phyloP scores from a whole-genome alignment of 2,113 vertebrate genomes.

The Theristicus caerulescens region DNA sequence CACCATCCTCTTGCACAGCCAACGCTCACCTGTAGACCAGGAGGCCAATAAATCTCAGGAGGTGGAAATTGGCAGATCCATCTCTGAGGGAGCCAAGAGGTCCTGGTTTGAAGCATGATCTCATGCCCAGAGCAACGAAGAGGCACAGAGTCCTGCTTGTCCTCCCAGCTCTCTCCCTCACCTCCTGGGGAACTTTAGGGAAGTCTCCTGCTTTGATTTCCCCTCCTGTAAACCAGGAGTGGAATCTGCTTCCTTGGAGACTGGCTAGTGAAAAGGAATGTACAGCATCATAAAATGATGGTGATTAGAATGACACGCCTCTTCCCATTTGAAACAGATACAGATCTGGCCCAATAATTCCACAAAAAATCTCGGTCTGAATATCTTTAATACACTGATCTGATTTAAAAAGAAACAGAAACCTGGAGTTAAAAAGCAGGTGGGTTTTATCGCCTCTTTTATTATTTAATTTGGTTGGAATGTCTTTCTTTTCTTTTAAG shows the following conservation, averaged over 20 bases:
- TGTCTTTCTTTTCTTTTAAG: slow-evolving; percentile 7
- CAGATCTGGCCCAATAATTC: not conserved
- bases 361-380: not conserved
- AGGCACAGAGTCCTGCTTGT: not conserved
- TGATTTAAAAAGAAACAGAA: slow-evolving; percentile 42
- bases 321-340: not conserved
- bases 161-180: not conserved
- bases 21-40: not conserved
- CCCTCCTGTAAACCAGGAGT: not conserved
- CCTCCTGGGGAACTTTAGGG: not conserved
- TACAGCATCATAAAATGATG: not conserved
- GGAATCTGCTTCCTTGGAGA: not conserved
- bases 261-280: not conserved
- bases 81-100: not conserved
- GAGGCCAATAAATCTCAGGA: not conserved
- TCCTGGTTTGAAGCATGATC: not conserved
- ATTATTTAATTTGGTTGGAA: slow-evolving; percentile 49
- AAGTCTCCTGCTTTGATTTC: not conserved
- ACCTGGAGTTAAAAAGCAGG: not conserved
- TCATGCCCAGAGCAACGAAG: not conserved
- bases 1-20: not conserved
- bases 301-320: not conserved
- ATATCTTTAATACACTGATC: not conserved
- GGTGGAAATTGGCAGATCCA: not conserved
- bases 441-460: slow-evolving; percentile 30